phyloP scores from a whole-genome alignment of 1,140 invertebrate species.

The Papilio helenus region DNA sequence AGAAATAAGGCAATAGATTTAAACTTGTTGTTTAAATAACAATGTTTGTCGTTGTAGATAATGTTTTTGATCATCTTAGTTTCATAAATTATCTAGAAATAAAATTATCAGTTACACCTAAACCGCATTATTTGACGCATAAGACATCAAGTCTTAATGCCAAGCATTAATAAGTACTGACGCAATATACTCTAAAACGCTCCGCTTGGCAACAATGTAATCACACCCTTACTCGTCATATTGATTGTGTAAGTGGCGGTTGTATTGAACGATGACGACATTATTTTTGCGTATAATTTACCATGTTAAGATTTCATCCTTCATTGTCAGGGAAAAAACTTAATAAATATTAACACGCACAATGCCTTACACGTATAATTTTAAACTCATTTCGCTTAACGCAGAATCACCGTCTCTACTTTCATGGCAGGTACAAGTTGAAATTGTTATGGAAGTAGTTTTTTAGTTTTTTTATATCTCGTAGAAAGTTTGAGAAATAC shows the following conservation, averaged over 20 bases:
- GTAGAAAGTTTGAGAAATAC: neutral
- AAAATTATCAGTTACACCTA: neutral
- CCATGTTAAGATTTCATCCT: slow-evolving; percentile 50
- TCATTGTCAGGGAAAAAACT: slow-evolving; percentile 42
- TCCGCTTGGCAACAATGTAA: neutral
- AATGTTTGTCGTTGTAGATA: neutral
- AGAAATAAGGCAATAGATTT: neutral
- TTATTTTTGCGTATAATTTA: slow-evolving; percentile 56
- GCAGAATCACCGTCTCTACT: slow-evolving; percentile 24
- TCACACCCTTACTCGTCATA: slow-evolving; percentile 26
- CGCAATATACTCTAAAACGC: neutral
- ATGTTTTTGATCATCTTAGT: too few relatives aligned
- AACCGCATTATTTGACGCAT: neutral
- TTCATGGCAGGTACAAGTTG: slow-evolving; percentile 28
- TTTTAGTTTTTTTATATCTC: neutral
- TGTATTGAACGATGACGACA: slow-evolving; percentile 51
- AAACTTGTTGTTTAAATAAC: neutral
- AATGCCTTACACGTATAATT: slow-evolving; percentile 38
- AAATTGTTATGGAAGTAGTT: neutral
- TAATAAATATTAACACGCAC: slow-evolving; percentile 41
- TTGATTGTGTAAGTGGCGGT: slow-evolving; percentile 47
- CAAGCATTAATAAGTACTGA: neutral
- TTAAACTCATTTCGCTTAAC: slow-evolving; percentile 37
- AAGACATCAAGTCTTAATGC: neutral
- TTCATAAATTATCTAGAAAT: neutral